phyloP scores from a whole-genome alignment of 2,797 vertebrate species.

The Crocodylus rhombifer region DNA sequence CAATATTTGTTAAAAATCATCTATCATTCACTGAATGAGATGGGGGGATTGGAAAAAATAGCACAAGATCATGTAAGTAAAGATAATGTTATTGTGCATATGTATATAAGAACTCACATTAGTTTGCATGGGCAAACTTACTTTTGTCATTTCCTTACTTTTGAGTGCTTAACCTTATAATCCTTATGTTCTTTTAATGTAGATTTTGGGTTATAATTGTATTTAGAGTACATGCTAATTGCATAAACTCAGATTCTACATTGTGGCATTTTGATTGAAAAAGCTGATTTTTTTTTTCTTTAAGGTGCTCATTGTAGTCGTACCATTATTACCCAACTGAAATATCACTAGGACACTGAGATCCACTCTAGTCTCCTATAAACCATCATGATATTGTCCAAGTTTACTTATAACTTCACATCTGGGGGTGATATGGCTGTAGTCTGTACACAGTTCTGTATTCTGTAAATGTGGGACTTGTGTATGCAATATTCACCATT shows the following conservation, averaged over 20 bases:
- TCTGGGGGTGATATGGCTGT: too few species aligned
- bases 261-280: background rate
- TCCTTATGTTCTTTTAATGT: background rate
- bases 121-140: background rate
- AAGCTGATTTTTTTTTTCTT: background rate
- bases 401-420: background rate
- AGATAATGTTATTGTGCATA: background rate
- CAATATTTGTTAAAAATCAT: too few species aligned
- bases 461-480: background rate
- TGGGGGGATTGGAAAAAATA: too few species aligned
- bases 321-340: background rate
- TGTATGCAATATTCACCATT: rapidly evolving
- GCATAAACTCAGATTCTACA: background rate
- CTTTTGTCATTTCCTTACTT: background rate
- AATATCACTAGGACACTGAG: background rate
- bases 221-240: background rate
- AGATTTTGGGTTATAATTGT: background rate
- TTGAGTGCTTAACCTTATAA: background rate
- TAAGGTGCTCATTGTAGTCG: rapidly evolving
- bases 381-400: background rate
- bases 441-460: rapidly evolving
- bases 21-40: too few species aligned
- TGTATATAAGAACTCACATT: background rate
- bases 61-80: too few species aligned
- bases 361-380: rapidly evolving